Percentiles rank a stretch among this genome's conserved stretches.
Evolutionary conservation across 1,140 invertebrate species (phyloP).

Genomic region (Macrocentrus cingulum): DNA sequence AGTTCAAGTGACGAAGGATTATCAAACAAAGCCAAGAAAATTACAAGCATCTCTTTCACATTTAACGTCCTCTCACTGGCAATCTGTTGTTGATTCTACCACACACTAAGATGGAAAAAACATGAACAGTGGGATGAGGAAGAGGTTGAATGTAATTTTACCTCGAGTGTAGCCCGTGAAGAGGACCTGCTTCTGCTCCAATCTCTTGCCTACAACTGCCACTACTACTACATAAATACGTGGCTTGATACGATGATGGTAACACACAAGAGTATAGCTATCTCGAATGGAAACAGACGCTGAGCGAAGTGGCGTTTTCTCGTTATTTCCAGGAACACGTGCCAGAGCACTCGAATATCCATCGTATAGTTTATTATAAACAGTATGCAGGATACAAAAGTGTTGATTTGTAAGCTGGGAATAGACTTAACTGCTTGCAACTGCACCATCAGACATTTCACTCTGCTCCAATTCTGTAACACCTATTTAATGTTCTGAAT

Average conservation of each 20-base stretch:
- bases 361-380: conserved; percentile 25
- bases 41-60: conserved; percentile 16
- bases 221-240: no score
- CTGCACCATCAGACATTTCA: no score
- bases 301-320: not conserved
- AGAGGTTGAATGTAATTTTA: conserved; percentile 26
- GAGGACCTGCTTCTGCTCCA: conserved; percentile 3
- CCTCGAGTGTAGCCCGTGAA: conserved; percentile 13
- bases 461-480: no score
- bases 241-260: no score
- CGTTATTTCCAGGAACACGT: conserved; percentile 3
- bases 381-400: not conserved
- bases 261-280: not conserved
- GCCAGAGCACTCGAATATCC: conserved; percentile 3
- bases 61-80: not conserved
- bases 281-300: conserved; percentile 25
- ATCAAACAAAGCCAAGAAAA: conserved; percentile 25
- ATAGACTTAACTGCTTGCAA: conserved; percentile 5
- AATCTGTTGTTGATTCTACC: not conserved
- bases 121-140: not conserved
- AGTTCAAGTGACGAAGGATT: conserved; percentile 13
- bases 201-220: not conserved
- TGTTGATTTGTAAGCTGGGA: not conserved
- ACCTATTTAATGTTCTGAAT: no score
- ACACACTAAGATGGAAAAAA: not conserved